Evolutionary conservation across 2,888 invertebrate species (phyloP).

Genomic region (Pseudococcus viburni): DNA sequence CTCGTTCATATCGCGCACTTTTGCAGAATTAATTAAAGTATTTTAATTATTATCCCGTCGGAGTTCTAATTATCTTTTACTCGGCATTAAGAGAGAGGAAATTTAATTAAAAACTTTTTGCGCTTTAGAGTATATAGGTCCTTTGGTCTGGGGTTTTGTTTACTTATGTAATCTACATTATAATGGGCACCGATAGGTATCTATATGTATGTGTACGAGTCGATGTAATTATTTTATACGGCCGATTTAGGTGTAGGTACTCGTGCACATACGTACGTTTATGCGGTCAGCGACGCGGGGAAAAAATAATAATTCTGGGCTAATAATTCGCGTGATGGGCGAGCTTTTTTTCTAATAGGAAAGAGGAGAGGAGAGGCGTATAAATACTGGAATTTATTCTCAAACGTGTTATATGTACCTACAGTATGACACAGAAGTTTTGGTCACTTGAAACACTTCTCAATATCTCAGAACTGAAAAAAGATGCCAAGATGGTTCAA

Average conservation of each 20-base stretch:
- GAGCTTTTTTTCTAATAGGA: neutral
- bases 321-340: neutral
- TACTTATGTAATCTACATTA: conserved; percentile 34
- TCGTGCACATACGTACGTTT: neutral
- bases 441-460: too few species aligned
- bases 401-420: conserved; percentile 9
- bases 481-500: too few species aligned
- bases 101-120: conserved; percentile 56
- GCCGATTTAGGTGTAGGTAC: neutral
- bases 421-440: too few species aligned
- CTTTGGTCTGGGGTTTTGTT: conserved; percentile 19
- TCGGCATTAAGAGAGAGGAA: conserved; percentile 44
- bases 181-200: conserved; percentile 21
- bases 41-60: conserved; percentile 48
- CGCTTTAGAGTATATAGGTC: conserved; percentile 11
- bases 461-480: too few species aligned
- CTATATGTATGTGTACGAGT: conserved; percentile 37
- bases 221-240: conserved; percentile 47
- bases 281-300: neutral
- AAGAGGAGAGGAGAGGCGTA: neutral
- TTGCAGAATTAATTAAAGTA: conserved; percentile 54
- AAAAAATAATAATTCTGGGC: neutral
- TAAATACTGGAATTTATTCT: neutral
- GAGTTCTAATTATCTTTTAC: conserved; percentile 46
- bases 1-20: conserved; percentile 18